Evolutionary conservation across 2,797 vertebrate species (phyloP), one percentile per base, ranked within the genome.

Genomic region (Leptodactylus fallax): DNA sequence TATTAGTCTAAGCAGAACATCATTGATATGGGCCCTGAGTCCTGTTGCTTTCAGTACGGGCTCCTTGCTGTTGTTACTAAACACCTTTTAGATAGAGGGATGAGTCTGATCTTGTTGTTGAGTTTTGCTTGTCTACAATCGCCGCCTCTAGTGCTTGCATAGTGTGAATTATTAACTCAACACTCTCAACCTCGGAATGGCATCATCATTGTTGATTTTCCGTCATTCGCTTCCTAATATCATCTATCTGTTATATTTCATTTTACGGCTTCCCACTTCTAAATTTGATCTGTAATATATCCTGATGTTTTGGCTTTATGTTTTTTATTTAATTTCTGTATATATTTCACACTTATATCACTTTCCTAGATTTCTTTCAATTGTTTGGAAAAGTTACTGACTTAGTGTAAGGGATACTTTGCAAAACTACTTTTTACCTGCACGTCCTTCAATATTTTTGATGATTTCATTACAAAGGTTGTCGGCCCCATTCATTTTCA

Each of bases 91-190:
- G n/a, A 82, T 76, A 25, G 45, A 69, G 12, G 83, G 76, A 89
- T 89, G 27, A 67, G 83, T 89, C 87, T 85, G 60, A 89, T 89
- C 83, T 89, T 89, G 87, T 81, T 63, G 47, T 82, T 67, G 58
- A 55, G 55, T 67, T 65, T 36, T 85, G 8, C 78, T 69, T 89
- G 79, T 81, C 76, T 82, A 89, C 69, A 55, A 82, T 85, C 10
- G 25, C 78, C 55, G 23, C 19, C 58, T 86, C 27, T 17, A 77
- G 65, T 76, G 56, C 56, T 76, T 81, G 78, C 19, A 81, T 85
- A 65, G 83, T 89, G 87, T 89, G 60, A 89, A 89, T 89, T 89
- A 89, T 85, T 89, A 85, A 85, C 81, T 85, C 87, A 67, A 78
- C 83, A 85, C 83, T 81, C 71, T 78, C 85, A 83, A 89, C 87